Conservation (phyloP, 1,140 invertebrate genomes). For the Kradibia gibbosae region DNA sequence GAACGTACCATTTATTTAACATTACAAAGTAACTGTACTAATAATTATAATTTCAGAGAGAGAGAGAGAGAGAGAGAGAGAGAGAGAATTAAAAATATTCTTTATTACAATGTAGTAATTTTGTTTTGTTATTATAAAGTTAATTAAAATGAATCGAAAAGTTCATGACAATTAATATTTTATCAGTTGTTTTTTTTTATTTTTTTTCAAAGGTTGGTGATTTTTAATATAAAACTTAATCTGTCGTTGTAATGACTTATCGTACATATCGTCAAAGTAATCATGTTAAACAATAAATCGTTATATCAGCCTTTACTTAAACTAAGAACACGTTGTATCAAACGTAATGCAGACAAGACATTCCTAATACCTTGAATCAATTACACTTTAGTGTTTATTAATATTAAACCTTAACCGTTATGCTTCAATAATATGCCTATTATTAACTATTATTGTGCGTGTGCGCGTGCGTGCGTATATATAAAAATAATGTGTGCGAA, state of each 20-base stretch:
- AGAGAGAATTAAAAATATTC: neutral
- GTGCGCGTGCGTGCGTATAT: no score
- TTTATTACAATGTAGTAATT: neutral
- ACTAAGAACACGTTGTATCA: neutral
- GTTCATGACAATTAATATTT: no score
- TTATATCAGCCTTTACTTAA: neutral
- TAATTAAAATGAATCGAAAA: no score
- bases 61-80: no score
- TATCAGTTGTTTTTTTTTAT: neutral
- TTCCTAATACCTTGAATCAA: conserved; percentile 10
- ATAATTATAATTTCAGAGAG: neutral
- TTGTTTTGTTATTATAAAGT: no score
- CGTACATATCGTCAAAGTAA: conserved; percentile 8
- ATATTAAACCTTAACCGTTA: no score
- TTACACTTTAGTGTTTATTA: neutral
- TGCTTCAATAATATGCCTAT: no score
- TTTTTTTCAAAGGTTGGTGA: no score
- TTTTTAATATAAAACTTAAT: neutral
- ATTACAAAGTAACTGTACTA: neutral
- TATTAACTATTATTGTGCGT: no score
- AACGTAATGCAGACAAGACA: neutral
- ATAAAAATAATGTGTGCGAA: no score
- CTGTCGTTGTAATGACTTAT: neutral
- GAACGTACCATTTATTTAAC: neutral
- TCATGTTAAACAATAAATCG: conserved; percentile 10